Evolutionary conservation across 2,113 vertebrate species (phyloP).

Genomic region (Neotragus pygmaeus): DNA sequence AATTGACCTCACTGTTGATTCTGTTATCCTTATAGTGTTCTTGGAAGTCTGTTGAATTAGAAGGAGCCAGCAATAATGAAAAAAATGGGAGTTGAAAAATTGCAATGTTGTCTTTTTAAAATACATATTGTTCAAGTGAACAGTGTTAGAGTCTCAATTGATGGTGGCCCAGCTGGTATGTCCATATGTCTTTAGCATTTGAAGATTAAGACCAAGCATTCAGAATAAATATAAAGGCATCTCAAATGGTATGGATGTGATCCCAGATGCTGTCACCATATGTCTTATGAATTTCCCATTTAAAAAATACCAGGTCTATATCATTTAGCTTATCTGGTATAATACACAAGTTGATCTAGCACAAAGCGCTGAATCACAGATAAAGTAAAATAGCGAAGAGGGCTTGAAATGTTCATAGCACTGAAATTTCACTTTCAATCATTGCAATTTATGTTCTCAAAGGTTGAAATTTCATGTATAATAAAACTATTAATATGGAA

Average conservation of each 20-base stretch:
- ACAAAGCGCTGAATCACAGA: background rate
- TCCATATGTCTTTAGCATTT: constrained; percentile 66
- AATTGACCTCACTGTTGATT: background rate
- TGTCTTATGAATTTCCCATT: constrained; percentile 71
- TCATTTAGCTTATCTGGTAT: constrained; percentile 12
- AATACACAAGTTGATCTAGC: background rate
- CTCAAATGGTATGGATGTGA: constrained; percentile 61
- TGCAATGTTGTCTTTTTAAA: constrained; percentile 46
- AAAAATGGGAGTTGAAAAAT: constrained; percentile 56
- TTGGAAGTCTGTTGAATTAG: constrained; percentile 53
- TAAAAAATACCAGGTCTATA: constrained; percentile 55
- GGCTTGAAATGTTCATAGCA: background rate
- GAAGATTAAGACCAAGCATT: constrained; percentile 57
- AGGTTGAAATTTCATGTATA: background rate
- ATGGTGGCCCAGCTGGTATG: constrained; percentile 60
- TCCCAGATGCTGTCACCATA: constrained; percentile 76
- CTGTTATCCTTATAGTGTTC: constrained; percentile 2
- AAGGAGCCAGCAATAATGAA: constrained; percentile 45
- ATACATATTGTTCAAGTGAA: constrained; percentile 67
- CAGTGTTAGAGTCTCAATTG: constrained; percentile 57
- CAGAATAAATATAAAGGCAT: constrained; percentile 56
- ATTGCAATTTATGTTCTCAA: background rate
- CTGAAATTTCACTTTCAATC: background rate
- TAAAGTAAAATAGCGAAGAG: background rate
- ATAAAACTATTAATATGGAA: background rate